These are phyloP conservation scores for Malurus leucopterus DNA, from an alignment of 2,797 vertebrate genomes.

Conservation along the genomic window DNA sequence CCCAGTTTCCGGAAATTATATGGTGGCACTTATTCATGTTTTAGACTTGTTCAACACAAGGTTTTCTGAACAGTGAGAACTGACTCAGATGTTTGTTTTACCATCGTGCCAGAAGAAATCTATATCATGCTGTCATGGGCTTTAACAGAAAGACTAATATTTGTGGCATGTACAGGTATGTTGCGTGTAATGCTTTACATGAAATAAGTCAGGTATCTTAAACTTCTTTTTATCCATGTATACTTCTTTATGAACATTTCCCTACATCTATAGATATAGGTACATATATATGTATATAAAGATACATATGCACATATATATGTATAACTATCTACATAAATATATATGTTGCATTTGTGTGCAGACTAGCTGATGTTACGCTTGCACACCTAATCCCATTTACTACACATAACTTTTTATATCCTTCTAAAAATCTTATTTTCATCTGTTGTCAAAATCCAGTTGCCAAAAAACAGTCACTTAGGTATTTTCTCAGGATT, in stretches of 20 bases:
- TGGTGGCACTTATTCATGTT: not conserved
- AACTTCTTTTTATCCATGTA: not conserved
- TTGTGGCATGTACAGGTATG: not conserved
- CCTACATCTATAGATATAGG: not conserved
- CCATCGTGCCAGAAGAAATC: not conserved
- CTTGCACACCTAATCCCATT: not conserved
- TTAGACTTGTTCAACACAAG: not conserved
- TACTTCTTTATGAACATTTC: not conserved
- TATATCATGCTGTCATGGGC: not conserved
- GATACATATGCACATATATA: too few species aligned
- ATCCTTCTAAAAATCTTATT: not conserved
- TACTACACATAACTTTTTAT: not conserved
- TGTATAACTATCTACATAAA: not conserved
- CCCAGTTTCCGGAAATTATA: not conserved
- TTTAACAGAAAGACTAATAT: not conserved
- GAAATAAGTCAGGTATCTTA: not conserved
- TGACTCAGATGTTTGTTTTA: not conserved
- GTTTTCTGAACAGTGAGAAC: not conserved
- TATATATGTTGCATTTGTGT: not conserved
- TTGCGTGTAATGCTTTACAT: fast-evolving
- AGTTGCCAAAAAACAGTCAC: not conserved
- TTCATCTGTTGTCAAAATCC: not conserved
- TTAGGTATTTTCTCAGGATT: not conserved
- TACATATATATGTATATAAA: too few species aligned
- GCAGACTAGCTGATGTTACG: not conserved